Evolutionary conservation across 2,113 vertebrate species (phyloP), one percentile per base, ranked within the genome.

Genomic region (Grantiella picta): DNA sequence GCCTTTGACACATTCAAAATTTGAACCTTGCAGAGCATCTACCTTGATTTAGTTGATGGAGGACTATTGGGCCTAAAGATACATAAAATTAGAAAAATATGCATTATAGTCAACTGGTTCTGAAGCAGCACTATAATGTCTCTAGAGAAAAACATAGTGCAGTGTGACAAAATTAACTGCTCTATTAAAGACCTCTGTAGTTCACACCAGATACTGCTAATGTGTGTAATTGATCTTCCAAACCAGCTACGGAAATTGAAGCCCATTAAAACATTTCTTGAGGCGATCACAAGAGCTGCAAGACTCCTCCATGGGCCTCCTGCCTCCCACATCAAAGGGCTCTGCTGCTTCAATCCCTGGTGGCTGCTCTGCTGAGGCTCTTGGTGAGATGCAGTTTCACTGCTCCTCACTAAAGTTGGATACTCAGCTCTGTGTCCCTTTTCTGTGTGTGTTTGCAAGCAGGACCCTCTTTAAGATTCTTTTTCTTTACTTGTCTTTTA

Each of bases 341-440:
- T 47, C 7, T 5, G 54, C 47, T 72, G 11, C 23, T 53, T 15
- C 49, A 54, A 1, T 47, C 75, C 56, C 14, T 45, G 42, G 2
- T 49, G 10, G 22, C 73, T 65, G 42, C 45, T 52, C 61, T 69
- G 36, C 54, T n/a, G 10, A 40, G 44, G 27, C 36, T 89, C 47
- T 25, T 9, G 29, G 13, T 0, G 3, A 59, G 47, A 6, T 14
- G 40, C 44, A 4, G 23, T 20, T 61, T 11, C 0, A 20, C 65
- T 84, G 44, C 68, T 75, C 40, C 36, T 60, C 72, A 7, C 36
- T 28, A 5, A 27, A 52, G 33, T 40, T 71, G 42, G 14, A 6
- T 36, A 0, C 36, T 53, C 23, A 33, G 7, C 40, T 68, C 61
- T 0, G 0, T 38, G n/a, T n/a, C 53, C 23, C 45, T 47, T 75